Conservation (phyloP, 2,113 vertebrate species). For the Cryptomyrus ogoouensis region DNA sequence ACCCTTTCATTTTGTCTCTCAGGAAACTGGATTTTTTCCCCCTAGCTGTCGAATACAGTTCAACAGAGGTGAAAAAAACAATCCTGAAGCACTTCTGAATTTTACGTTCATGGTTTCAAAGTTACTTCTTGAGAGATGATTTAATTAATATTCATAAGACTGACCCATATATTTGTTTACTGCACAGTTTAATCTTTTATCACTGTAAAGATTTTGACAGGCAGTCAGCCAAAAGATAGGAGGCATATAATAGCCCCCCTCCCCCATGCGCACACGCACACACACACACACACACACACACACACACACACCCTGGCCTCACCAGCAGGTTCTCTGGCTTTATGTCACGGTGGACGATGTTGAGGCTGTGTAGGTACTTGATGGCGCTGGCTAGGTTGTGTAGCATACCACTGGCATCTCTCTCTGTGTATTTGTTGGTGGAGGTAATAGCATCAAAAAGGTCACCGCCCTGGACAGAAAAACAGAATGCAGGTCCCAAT, state of each 20-base stretch:
- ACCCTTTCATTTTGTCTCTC: not conserved
- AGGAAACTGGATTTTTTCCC: not conserved
- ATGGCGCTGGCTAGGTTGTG: conserved; percentile 94
- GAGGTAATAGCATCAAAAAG: conserved; percentile 97
- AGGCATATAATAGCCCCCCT: not conserved
- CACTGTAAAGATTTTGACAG: conserved; percentile 1
- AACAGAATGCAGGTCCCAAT: not conserved
- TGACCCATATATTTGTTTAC: not conserved
- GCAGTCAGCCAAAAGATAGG: not conserved
- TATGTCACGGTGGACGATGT: conserved; percentile 18
- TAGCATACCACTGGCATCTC: conserved; percentile 92
- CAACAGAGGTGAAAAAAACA: not conserved
- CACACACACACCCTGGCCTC: not conserved
- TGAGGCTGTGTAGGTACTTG: conserved; percentile 86
- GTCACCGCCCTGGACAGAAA: conserved; percentile 77
- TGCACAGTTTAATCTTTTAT: not conserved
- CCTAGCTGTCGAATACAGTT: not conserved
- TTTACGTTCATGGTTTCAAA: not conserved
- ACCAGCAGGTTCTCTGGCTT: conserved; percentile 13
- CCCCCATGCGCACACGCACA: not conserved
- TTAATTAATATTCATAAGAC: not conserved
- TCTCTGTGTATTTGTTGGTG: conserved; percentile 91
- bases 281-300: not conserved
- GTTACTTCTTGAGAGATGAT: not conserved
- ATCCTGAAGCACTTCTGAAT: not conserved